A percentile compares a stretch with the other conserved stretches of the same genome.
phyloP scores from a whole-genome alignment of 2,113 vertebrate genomes.

The Nansenia antarctica region DNA sequence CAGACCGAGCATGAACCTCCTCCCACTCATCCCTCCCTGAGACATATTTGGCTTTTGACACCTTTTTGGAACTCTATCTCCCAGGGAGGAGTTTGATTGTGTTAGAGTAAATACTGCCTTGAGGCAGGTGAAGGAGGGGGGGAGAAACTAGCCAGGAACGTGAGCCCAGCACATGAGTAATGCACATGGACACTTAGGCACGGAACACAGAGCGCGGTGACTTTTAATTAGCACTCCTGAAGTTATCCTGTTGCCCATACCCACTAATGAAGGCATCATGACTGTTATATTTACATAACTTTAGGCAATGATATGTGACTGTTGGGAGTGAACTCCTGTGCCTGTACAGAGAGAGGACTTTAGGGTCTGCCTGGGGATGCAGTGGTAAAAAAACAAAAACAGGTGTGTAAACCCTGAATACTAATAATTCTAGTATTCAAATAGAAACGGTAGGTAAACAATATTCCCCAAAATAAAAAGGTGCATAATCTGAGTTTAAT shows the following conservation, averaged over 20 bases:
- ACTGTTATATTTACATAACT: constrained; percentile 73
- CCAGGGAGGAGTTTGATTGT: constrained; percentile 3
- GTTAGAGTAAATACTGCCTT: constrained; percentile 23
- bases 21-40: constrained; percentile 10
- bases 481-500: too few species aligned
- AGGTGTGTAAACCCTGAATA: too few species aligned
- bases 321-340: constrained; percentile 56
- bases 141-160: constrained; percentile 39
- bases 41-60: constrained; percentile 21
- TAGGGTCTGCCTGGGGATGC: not conserved
- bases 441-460: too few species aligned
- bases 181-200: constrained; percentile 42
- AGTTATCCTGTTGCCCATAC: constrained; percentile 71
- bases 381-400: too few species aligned
- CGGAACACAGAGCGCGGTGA: constrained; percentile 47
- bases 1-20: not conserved
- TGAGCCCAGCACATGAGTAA: constrained; percentile 35
- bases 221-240: constrained; percentile 69
- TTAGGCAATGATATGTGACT: constrained; percentile 66
- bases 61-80: constrained; percentile 8
- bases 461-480: too few species aligned
- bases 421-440: too few species aligned
- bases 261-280: constrained; percentile 69
- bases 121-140: constrained; percentile 32
- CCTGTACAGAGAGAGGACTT: constrained; percentile 38